Evolutionary conservation across 1,140 invertebrate genomes (phyloP).

Genomic region (Geopemphigus sp.): DNA sequence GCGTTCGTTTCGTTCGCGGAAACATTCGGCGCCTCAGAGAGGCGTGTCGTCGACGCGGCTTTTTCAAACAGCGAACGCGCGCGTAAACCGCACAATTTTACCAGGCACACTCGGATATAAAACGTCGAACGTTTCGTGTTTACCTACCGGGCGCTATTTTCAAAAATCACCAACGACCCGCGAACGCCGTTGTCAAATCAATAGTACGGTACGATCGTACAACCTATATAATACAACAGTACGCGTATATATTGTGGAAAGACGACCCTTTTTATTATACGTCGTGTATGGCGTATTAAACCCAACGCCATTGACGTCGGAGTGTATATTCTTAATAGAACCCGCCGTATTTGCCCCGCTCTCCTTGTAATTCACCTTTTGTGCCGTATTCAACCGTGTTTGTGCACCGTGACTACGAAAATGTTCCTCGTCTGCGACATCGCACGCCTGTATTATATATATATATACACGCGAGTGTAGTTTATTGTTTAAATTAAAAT

Average conservation of each 20-base stretch:
- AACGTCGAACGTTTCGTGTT: no score
- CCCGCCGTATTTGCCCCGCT: not conserved
- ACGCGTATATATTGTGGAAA: no score
- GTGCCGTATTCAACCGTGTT: not conserved
- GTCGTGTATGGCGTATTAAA: not conserved
- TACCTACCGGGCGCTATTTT: no score
- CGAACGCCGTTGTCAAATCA: not conserved
- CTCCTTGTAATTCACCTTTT: not conserved
- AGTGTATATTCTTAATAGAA: no score
- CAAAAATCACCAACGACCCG: not conserved
- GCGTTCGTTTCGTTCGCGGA: no score
- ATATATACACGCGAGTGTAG: not conserved
- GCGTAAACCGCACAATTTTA: no score
- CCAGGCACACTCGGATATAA: no score
- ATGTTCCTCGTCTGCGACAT: not conserved
- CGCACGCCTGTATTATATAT: not conserved
- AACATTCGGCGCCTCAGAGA: no score
- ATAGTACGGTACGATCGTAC: not conserved
- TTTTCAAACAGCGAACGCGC: no score
- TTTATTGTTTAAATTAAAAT: constrained; percentile 34
- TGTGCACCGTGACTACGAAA: not conserved
- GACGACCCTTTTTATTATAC: no score
- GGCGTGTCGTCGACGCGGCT: no score
- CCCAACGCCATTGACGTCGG: not conserved
- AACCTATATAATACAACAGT: no score